phyloP scores from a whole-genome alignment of 2,888 invertebrate species.

The Plusia festucae region DNA sequence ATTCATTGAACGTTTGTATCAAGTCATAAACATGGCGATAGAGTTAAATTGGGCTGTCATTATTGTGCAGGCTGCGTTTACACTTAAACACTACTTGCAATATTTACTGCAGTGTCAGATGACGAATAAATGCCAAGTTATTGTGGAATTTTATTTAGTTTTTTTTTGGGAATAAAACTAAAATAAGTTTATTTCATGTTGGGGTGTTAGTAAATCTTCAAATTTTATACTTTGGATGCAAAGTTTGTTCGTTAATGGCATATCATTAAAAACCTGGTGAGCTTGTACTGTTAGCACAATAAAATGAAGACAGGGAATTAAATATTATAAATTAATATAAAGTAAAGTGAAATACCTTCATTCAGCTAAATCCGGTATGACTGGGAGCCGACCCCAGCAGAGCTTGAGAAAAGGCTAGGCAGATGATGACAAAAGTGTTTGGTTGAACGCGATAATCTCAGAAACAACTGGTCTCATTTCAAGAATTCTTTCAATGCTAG shows the following conservation, averaged over 20 bases:
- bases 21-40: conserved; percentile 46
- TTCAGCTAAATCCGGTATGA: too few species aligned
- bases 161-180: background rate
- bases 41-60: conserved; percentile 36
- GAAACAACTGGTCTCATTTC: too few species aligned
- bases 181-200: background rate
- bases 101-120: conserved; percentile 28
- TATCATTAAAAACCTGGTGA: conserved; percentile 13
- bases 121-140: conserved; percentile 36
- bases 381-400: too few species aligned
- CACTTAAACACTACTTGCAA: conserved; percentile 9
- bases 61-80: conserved; percentile 26
- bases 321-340: background rate
- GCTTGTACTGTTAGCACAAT: background rate
- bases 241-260: conserved; percentile 26
- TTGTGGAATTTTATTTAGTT: conserved; percentile 20
- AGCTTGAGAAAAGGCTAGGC: too few species aligned
- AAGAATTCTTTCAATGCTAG: too few species aligned
- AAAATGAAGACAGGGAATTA: background rate
- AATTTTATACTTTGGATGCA: conserved; percentile 21
- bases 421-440: too few species aligned
- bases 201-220: background rate
- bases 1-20: conserved; percentile 37
- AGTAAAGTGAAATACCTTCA: too few species aligned
- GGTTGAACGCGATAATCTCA: too few species aligned